Evolutionary conservation across 2,113 vertebrate genomes (phyloP).

Genomic region (Ginglymostoma cirratum): DNA sequence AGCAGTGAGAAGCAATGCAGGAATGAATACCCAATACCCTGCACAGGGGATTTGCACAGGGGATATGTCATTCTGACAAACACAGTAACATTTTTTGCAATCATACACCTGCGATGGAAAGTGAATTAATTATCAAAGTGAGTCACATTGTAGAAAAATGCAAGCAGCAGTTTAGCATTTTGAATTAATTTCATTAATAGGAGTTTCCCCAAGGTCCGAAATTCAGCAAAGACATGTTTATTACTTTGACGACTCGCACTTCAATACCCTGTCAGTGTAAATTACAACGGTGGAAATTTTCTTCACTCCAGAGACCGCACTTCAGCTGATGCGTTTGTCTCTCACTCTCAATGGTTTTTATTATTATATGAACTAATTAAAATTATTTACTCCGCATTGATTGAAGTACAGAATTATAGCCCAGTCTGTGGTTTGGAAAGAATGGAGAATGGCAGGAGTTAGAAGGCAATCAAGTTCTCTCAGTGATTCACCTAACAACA

Average conservation of each 20-base stretch:
- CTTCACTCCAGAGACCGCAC: background rate
- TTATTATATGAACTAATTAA: conserved; percentile 19
- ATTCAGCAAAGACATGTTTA: conserved; percentile 23
- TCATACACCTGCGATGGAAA: background rate
- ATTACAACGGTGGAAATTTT: background rate
- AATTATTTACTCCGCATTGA: conserved; percentile 28
- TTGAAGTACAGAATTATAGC: background rate
- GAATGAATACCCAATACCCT: background rate
- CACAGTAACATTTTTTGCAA: background rate
- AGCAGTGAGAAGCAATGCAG: background rate
- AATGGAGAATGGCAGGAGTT: background rate
- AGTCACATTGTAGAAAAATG: background rate
- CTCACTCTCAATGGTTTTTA: background rate
- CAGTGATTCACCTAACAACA: background rate
- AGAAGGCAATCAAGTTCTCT: background rate
- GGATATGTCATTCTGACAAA: background rate
- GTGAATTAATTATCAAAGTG: background rate
- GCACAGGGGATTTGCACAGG: background rate
- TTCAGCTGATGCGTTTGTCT: background rate
- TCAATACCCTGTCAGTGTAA: conserved; percentile 20
- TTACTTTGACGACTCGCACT: background rate
- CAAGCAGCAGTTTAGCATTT: conserved; percentile 14
- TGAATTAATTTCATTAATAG: conserved; percentile 15
- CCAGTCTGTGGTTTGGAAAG: background rate
- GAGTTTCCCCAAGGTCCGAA: background rate